Percentiles rank a stretch among this genome's conserved stretches.
phyloP scores from a whole-genome alignment of 1,140 invertebrate genomes.

The Agrypnia vestita region DNA sequence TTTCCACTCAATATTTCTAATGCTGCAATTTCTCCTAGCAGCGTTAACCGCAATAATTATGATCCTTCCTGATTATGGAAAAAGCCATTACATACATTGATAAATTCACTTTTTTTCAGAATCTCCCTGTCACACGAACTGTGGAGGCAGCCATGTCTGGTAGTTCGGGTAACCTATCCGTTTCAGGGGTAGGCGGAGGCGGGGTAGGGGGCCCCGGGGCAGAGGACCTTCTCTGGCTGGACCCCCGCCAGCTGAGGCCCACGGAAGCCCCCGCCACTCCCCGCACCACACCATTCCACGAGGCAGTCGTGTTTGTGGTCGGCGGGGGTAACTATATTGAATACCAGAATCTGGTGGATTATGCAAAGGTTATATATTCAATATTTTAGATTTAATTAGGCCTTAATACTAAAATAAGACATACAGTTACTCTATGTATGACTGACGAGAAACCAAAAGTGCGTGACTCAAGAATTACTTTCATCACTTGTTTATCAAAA shows the following conservation, averaged over 20 bases:
- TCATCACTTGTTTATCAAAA: no score
- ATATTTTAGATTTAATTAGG: not conserved
- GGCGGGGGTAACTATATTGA: constrained; percentile 99
- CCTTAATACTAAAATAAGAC: no score
- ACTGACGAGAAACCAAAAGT: no score
- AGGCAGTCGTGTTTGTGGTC: constrained; percentile 96
- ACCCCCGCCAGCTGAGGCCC: constrained; percentile 67
- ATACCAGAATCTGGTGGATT: constrained; percentile 98
- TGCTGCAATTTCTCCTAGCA: no score
- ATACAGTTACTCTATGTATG: no score
- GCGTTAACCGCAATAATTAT: no score
- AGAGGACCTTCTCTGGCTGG: constrained; percentile 66
- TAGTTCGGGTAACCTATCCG: constrained; percentile 48
- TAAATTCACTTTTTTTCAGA: constrained; percentile 60
- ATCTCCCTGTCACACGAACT: constrained; percentile 67
- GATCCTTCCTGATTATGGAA: no score
- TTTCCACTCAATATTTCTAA: no score
- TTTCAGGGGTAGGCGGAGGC: constrained; percentile 40
- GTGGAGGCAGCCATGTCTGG: constrained; percentile 66
- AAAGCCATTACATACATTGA: no score
- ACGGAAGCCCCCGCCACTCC: constrained; percentile 62
- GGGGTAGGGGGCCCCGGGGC: not conserved
- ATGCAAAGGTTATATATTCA: constrained; percentile 81
- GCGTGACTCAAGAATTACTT: no score
- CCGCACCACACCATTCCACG: constrained; percentile 80